Conservation (phyloP, 2,797 vertebrate genomes). For the Melanotaenia nigrans region DNA sequence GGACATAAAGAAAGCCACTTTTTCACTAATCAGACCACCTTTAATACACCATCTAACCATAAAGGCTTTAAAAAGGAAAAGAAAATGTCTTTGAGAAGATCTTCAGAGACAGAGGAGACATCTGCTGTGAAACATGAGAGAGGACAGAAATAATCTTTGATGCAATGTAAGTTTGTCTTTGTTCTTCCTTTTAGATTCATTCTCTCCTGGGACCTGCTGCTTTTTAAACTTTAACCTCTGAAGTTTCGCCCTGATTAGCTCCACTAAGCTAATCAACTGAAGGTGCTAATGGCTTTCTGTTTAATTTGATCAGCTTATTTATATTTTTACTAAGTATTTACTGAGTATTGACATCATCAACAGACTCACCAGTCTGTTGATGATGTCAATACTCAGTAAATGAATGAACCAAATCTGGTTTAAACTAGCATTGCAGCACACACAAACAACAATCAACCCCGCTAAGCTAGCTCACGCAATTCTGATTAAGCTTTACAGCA, state of each 20-base stretch:
- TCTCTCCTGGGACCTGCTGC: neutral
- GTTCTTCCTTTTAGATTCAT: slow-evolving; percentile 22
- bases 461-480: neutral
- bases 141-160: slow-evolving; percentile 40
- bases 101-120: slow-evolving; percentile 34
- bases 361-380: neutral
- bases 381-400: neutral
- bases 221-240: slow-evolving; percentile 27
- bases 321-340: neutral
- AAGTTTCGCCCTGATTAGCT: slow-evolving; percentile 6
- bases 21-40: slow-evolving; percentile 27
- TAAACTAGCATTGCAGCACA: neutral
- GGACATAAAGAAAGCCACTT: slow-evolving; percentile 12
- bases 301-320: neutral
- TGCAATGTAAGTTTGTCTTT: neutral
- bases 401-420: neutral
- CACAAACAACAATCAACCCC: neutral
- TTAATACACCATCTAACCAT: slow-evolving; percentile 21
- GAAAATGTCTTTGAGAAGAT: slow-evolving; percentile 16
- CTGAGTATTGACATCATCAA: no score
- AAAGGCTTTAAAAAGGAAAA: slow-evolving; percentile 10
- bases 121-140: slow-evolving; percentile 15
- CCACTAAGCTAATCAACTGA: no score
- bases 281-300: no score
- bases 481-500: neutral